Conservation (phyloP, 2,888 invertebrate species). For the Geotrupes spiniger region DNA sequence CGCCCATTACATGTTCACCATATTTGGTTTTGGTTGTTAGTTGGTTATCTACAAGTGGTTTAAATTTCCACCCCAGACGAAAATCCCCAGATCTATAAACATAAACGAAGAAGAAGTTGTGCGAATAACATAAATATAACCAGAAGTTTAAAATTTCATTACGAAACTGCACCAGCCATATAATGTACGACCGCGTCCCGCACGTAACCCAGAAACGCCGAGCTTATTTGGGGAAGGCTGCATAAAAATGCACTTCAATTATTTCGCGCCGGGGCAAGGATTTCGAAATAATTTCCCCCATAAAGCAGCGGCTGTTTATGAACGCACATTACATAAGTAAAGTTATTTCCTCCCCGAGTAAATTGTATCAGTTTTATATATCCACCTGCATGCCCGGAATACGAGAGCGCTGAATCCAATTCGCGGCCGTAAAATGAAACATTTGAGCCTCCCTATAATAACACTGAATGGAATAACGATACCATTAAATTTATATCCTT, state of each 20-base stretch:
- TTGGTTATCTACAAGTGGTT: too few species aligned
- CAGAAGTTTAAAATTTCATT: slow-evolving; percentile 1
- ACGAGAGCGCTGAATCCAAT: slow-evolving; percentile 3
- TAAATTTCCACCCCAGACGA: too few species aligned
- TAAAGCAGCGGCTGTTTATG: slow-evolving; percentile 22
- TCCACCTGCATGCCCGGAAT: background rate
- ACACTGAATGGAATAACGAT: slow-evolving; percentile 20
- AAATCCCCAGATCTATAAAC: too few species aligned
- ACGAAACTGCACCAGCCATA: background rate
- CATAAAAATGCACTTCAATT: slow-evolving; percentile 11
- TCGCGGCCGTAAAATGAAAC: slow-evolving; percentile 4
- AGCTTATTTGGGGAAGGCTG: slow-evolving; percentile 2
- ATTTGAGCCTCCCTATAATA: slow-evolving; percentile 19
- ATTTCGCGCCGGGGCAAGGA: background rate
- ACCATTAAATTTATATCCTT: slow-evolving; percentile 21
- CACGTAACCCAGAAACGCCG: background rate
- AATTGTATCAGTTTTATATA: background rate
- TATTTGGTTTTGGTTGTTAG: too few species aligned
- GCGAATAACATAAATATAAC: too few species aligned
- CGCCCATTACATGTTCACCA: too few species aligned
- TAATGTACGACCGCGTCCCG: background rate
- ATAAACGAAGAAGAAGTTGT: too few species aligned
- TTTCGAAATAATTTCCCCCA: slow-evolving; percentile 1
- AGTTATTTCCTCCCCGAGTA: slow-evolving; percentile 3
- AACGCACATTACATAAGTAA: slow-evolving; percentile 21